Evolutionary conservation across 2,113 vertebrate genomes (phyloP).

Genomic region (Mus spicilegus): DNA sequence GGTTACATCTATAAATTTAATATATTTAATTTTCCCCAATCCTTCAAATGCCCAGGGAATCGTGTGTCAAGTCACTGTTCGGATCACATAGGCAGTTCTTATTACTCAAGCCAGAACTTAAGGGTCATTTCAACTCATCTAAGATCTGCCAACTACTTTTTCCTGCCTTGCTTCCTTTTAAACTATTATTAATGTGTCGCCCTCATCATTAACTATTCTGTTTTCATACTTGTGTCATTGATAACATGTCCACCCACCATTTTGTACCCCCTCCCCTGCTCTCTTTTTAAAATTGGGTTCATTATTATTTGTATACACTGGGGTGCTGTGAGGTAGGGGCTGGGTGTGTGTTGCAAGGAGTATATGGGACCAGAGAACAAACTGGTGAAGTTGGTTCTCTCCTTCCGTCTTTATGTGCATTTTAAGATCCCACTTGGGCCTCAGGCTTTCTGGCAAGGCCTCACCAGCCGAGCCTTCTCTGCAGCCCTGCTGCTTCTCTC

Average conservation of each 20-base stretch:
- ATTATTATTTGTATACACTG: neutral
- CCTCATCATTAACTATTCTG: neutral
- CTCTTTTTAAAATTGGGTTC: neutral
- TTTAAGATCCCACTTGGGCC: neutral
- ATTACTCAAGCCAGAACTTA: neutral
- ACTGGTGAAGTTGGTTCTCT: neutral
- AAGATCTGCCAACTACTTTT: neutral
- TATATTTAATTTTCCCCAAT: conserved; percentile 18
- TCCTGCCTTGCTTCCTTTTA: conserved; percentile 25
- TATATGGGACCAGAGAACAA: neutral
- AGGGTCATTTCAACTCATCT: neutral
- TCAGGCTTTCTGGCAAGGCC: neutral
- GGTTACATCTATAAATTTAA: conserved; percentile 51
- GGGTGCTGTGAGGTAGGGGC: neutral
- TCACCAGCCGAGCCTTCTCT: neutral
- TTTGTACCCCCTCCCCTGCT: neutral
- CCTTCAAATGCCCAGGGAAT: neutral
- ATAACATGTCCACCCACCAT: neutral
- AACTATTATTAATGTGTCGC: neutral
- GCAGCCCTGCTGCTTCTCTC: neutral
- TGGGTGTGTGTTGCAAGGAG: too few relatives aligned
- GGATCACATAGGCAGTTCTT: neutral
- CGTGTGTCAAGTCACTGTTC: neutral
- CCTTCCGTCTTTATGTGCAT: neutral
- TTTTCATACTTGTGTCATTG: neutral